phyloP scores from a whole-genome alignment of 2,113 vertebrate species.

The Anoplopoma fimbria region DNA sequence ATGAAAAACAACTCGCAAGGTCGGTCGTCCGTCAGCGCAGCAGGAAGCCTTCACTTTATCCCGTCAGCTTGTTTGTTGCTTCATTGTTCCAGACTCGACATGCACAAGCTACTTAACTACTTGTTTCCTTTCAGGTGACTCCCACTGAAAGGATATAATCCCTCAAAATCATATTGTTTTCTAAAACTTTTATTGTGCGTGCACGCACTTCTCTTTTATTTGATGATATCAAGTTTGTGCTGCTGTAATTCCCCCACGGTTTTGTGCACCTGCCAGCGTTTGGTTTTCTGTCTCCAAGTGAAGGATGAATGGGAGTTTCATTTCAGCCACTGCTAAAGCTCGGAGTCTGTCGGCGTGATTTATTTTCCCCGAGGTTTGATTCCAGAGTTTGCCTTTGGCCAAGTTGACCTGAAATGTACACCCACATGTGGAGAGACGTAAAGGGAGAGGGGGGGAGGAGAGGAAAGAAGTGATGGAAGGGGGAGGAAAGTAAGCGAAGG shows the following conservation, averaged over 20 bases:
- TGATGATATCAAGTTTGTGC: neutral
- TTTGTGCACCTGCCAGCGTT: neutral
- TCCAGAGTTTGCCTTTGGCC: conserved; percentile 16
- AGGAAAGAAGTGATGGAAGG: too few species aligned
- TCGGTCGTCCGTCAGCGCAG: conserved; percentile 11
- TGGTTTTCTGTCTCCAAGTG: neutral
- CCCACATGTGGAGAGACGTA: neutral
- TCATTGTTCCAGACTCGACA: conserved; percentile 60
- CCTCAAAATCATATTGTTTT: conserved; percentile 43
- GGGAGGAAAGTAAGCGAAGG: neutral
- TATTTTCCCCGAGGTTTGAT: conserved; percentile 1
- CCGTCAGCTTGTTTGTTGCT: conserved; percentile 49
- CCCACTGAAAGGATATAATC: conserved; percentile 41
- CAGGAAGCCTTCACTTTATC: conserved; percentile 65
- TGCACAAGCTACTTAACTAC: conserved; percentile 38
- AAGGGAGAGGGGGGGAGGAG: neutral
- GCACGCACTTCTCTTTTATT: neutral
- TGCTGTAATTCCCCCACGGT: neutral
- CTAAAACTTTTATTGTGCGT: neutral
- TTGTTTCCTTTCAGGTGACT: conserved; percentile 22
- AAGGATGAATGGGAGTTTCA: conserved; percentile 28
- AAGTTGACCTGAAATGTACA: conserved; percentile 26
- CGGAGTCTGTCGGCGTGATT: neutral
- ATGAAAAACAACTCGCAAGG: conserved; percentile 15
- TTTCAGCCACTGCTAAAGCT: conserved; percentile 6